Evolutionary conservation across 1,140 invertebrate species (phyloP).

Genomic region (Drosophila pandora): DNA sequence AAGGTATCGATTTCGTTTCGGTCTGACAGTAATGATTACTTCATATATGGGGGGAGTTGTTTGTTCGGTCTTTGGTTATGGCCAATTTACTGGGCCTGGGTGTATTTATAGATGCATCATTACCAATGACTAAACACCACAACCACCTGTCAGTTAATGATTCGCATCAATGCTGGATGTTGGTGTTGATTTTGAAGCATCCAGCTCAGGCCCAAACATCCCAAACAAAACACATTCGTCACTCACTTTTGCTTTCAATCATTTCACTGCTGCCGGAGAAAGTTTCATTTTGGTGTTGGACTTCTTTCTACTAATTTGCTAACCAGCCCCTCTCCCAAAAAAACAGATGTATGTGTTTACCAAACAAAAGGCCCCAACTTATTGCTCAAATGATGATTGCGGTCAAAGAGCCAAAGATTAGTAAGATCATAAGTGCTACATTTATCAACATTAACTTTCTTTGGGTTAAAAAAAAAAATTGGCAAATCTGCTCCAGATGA

Average conservation of each 20-base stretch:
- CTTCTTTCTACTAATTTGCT: conserved; percentile 60
- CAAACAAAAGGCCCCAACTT: conserved; percentile 1
- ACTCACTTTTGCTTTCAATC: conserved; percentile 73
- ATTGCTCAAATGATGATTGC: conserved; percentile 16
- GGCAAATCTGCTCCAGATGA: not conserved
- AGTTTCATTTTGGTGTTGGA: conserved; percentile 53
- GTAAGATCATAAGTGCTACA: conserved; percentile 8
- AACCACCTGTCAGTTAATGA: conserved; percentile 47
- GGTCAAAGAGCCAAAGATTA: conserved; percentile 28
- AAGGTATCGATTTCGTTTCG: conserved; percentile 25
- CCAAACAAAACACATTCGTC: conserved; percentile 58
- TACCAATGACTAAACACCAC: conserved; percentile 21
- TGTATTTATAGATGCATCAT: conserved; percentile 30
- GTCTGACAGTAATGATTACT: conserved; percentile 23
- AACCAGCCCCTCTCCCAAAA: conserved; percentile 1
- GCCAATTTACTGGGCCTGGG: conserved; percentile 25
- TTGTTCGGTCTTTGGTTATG: conserved; percentile 38
- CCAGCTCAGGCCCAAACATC: conserved; percentile 2
- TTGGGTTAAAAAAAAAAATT: not conserved
- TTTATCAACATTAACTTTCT: conserved; percentile 18
- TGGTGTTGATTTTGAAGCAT: conserved; percentile 15
- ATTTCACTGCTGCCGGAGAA: conserved; percentile 56
- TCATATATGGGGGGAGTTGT: conserved; percentile 19
- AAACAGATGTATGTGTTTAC: conserved; percentile 2
- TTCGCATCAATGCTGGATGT: conserved; percentile 38